Base-by-base conservation (phyloP, 2,797 vertebrate species). In the Galagoides demidoff region DNA sequence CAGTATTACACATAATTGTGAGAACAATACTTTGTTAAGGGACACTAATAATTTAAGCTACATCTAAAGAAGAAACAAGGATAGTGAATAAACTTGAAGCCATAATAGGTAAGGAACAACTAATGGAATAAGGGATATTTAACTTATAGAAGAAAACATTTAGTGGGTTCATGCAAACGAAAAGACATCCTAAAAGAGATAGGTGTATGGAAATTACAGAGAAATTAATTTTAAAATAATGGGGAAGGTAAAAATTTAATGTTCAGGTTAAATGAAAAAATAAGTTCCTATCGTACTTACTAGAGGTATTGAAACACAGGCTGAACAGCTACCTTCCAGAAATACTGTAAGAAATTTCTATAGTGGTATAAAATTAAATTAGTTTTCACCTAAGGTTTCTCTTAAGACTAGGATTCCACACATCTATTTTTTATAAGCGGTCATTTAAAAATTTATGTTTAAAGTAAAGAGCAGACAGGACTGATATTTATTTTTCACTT, bases 381-480 rank as follows among this genome's bases (percentile, higher is more conserved):
- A 82, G 13, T 17, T 31, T 11, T 61, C 49, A 74, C 27, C 68
- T 73, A 84, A 92, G 34, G 7, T 77, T 83, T 85, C 63, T 95
- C 57, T 88, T 79, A 81, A 83, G 43, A 84, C 16, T 22, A 64
- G 39, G 27, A 63, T 71, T 90, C 19, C 16, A 73, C 34, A 29
- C 73, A 25, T 55, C 37, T 90, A 19, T 70, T 89, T 82, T 43
- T 84, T 76, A 55, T 61, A 78, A 82, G 4, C 92, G 43, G 45
- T 85, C 17, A 85, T 70, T 95, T 90, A 9, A 78, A 95, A 93
- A 68, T 45, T 57, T 76, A 77, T n/a, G 0, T 77, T 89, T 94
- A 77, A 68, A 77, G 31, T 11, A 91, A 95, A 76, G 66, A 76
- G 19, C 71, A 85, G 2, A 89, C 7, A 25, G 27, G 4, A 93